Evolutionary conservation across 2,113 vertebrate genomes (phyloP).

Genomic region (Verasper variegatus): DNA sequence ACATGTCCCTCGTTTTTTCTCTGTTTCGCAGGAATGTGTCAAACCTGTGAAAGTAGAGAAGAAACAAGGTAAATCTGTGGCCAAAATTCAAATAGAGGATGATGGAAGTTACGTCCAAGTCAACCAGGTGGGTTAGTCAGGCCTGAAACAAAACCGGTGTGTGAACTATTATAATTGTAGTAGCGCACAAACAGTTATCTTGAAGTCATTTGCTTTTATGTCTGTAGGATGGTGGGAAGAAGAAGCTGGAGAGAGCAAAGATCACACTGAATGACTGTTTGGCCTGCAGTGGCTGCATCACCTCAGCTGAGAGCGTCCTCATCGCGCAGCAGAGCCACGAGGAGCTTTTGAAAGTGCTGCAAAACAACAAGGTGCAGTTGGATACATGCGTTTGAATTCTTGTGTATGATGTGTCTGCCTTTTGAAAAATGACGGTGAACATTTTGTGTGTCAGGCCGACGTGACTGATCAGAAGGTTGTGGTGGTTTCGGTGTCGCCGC

Average conservation of each 20-base stretch:
- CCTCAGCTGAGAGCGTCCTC: constrained; percentile 93
- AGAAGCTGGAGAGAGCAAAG: constrained; percentile 92
- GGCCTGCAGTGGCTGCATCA: constrained; percentile 97
- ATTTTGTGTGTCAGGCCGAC: constrained; percentile 25
- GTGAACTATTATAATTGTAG: not conserved
- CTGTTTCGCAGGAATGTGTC: constrained; percentile 87
- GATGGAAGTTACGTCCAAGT: constrained; percentile 94
- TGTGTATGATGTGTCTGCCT: not conserved
- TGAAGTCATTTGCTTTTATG: not conserved
- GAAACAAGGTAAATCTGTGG: constrained; percentile 84
- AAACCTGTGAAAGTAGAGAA: constrained; percentile 92
- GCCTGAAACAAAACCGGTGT: not conserved
- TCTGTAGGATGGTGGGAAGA: constrained; percentile 87
- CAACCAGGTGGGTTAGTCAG: constrained; percentile 79
- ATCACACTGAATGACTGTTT: constrained; percentile 94
- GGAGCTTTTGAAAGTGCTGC: constrained; percentile 87
- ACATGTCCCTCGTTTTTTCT: not conserved
- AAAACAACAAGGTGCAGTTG: constrained; percentile 84
- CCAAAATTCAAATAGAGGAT: constrained; percentile 93
- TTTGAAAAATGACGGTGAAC: not conserved
- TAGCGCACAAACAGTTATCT: not conserved
- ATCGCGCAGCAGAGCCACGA: constrained; percentile 94
- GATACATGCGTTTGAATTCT: not conserved
- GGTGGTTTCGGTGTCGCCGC: constrained; percentile 92
- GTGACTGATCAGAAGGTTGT: constrained; percentile 83